These are phyloP conservation scores for Bradypus variegatus DNA, from an alignment of 2,797 vertebrate species.

Conservation along the genomic window DNA sequence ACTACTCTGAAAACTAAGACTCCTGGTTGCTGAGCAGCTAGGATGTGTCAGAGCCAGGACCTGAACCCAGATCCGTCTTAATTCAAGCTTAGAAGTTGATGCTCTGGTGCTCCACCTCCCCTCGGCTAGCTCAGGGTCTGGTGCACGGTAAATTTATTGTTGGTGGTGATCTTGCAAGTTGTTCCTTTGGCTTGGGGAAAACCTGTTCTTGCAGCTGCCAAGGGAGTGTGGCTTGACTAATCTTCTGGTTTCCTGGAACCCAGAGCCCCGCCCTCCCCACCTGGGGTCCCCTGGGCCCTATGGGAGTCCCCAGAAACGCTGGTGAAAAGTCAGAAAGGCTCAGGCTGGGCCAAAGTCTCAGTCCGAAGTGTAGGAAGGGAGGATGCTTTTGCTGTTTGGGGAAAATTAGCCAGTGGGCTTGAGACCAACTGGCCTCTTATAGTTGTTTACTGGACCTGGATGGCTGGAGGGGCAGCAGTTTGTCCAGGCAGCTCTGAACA, in stretches of 20 bases:
- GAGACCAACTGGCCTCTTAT: neutral
- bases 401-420: neutral
- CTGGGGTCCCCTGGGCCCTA: slow-evolving; percentile 5
- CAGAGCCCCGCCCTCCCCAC: slow-evolving; percentile 31
- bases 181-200: slow-evolving; percentile 41
- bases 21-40: neutral
- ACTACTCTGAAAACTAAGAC: slow-evolving; percentile 4
- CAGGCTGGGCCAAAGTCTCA: neutral
- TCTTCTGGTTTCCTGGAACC: slow-evolving; percentile 56
- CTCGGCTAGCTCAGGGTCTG: neutral
- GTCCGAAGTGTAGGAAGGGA: slow-evolving; percentile 15
- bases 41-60: neutral
- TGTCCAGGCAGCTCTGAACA: neutral
- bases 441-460: neutral
- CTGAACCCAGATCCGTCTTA: neutral
- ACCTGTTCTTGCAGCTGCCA: slow-evolving; percentile 58
- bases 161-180: slow-evolving; percentile 26
- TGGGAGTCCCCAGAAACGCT: slow-evolving; percentile 47
- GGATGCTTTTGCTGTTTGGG: neutral
- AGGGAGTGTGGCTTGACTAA: slow-evolving; percentile 44
- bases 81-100: neutral
- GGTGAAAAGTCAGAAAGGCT: slow-evolving; percentile 30
- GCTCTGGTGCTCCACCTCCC: neutral
- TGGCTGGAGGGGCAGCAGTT: neutral
- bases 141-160: slow-evolving; percentile 33